These are phyloP conservation scores for Periophthalmodon schlosseri DNA, from an alignment of 2,113 vertebrate species.

Conservation along the genomic window DNA sequence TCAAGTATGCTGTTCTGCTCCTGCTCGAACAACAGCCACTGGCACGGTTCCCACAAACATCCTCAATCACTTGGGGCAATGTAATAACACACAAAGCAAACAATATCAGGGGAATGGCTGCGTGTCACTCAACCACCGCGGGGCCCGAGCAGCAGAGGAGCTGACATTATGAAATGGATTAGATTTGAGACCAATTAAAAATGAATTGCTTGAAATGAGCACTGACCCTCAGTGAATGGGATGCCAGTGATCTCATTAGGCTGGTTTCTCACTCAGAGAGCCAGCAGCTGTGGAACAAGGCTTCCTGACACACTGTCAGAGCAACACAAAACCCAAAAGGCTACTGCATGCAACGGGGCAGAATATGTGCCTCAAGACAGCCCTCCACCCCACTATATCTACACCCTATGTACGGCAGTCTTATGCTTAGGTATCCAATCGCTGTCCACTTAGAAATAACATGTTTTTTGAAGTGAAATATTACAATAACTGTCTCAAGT, in stretches of 20 bases:
- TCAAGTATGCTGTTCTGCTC: constrained; percentile 16
- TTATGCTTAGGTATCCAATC: not conserved
- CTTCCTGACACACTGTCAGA: constrained; percentile 58
- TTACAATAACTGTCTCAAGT: not conserved
- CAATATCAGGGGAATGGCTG: constrained; percentile 59
- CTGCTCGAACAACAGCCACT: constrained; percentile 27
- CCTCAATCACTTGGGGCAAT: constrained; percentile 42
- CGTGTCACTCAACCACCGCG: constrained; percentile 42
- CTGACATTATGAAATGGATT: constrained; percentile 76
- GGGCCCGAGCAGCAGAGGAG: constrained; percentile 61
- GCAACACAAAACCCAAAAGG: constrained; percentile 51
- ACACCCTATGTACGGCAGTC: not conserved
- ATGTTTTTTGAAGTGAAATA: not conserved
- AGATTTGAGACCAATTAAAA: constrained; percentile 80
- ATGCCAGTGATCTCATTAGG: constrained; percentile 75
- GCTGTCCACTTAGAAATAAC: not conserved
- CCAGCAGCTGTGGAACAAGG: constrained; percentile 59
- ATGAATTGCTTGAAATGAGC: constrained; percentile 74
- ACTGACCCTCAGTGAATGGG: constrained; percentile 74
- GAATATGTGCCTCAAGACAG: constrained; percentile 24
- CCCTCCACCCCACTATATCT: not conserved
- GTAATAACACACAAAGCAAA: constrained; percentile 46
- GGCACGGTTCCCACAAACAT: constrained; percentile 34
- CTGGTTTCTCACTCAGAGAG: constrained; percentile 55
- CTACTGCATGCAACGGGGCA: constrained; percentile 32